Conservation (phyloP, 2,888 invertebrate genomes). For the Craniophora ligustri region DNA sequence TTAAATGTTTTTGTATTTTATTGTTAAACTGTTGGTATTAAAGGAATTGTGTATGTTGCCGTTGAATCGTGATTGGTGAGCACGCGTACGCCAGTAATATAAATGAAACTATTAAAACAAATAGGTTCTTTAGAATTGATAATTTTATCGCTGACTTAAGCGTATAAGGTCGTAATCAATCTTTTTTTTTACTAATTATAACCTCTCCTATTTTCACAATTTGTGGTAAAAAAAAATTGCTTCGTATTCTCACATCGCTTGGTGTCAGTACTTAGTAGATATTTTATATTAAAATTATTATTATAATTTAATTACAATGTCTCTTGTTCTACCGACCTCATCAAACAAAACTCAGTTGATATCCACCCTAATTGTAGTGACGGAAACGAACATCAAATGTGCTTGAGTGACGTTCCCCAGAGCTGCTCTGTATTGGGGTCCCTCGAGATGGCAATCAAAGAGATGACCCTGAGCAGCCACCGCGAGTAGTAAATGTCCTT, state of each 20-base stretch:
- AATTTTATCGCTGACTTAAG: constrained; percentile 13
- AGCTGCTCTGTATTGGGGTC: constrained; percentile 51
- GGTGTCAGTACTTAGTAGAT: no score
- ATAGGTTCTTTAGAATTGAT: constrained; percentile 21
- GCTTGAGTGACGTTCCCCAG: constrained; percentile 54
- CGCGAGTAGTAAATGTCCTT: constrained; percentile 50
- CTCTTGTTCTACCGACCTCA: no score
- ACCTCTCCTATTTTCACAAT: no score
- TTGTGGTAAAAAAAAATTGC: no score
- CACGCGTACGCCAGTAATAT: constrained; percentile 31
- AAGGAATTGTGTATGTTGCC: constrained; percentile 10
- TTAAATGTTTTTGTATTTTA: constrained; percentile 20
- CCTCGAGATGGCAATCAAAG: constrained; percentile 54
- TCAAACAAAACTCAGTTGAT: constrained; percentile 27
- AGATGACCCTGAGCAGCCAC: constrained; percentile 48
- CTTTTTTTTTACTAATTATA: not conserved
- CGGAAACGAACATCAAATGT: constrained; percentile 51
- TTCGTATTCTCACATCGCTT: no score
- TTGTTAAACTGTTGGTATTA: constrained; percentile 18
- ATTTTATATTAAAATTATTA: no score
- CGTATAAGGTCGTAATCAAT: constrained; percentile 6
- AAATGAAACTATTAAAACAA: constrained; percentile 25
- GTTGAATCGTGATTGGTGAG: constrained; percentile 28
- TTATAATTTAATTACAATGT: no score
- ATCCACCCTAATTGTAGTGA: constrained; percentile 51